Evolutionary conservation across 2,888 invertebrate species (phyloP), one percentile per base, ranked within the genome.

Genomic region (Yponomeuta evonymella): DNA sequence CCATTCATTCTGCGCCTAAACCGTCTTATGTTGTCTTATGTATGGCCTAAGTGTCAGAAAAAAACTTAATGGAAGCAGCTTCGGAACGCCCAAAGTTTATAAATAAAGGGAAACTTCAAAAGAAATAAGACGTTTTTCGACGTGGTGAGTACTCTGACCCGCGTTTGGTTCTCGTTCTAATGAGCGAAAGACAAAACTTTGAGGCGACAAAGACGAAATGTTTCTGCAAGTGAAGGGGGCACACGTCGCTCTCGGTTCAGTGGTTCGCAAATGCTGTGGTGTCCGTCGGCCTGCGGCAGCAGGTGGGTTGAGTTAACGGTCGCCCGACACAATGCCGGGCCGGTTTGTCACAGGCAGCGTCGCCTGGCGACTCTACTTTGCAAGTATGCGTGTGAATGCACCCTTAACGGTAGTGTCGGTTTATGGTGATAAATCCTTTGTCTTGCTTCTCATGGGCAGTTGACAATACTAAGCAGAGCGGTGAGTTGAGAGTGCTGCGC

Each of bases 251-350:
- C 81, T 86, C 90, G 87, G 88, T 85, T 89, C 90, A 89, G 80
- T 91, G 89, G 83, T 43, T 66, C 66, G 70, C 70, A 12, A 68
- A 68, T 68, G 68, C 29, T 2, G 48, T 15, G 48, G 65, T 36
- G 65, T 62, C 70, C 64, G 62, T 43, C 12, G 29, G 69, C 8
- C 58, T 11, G 68, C 11, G 69, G 72, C 91, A 90, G 90, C 91
- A 90, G 90, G 90, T 91, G 90, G 89, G 86, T 85, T 48, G 82
- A 83, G 77, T 91, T 58, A 92, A 91, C 91, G 90, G 91, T 88
- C 85, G 82, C 58, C 71, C 65, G 70, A 65, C 71, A 70, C 71
- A 71, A 71, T 70, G 70, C 69, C 63, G 12, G 70, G 71, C 72
- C 72, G 72, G 71, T 72, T 72, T 71, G 70, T 65, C 51, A 58